Evolutionary conservation across 2,113 vertebrate genomes (phyloP), one percentile per base, ranked within the genome.

Genomic region (Candoia aspera): DNA sequence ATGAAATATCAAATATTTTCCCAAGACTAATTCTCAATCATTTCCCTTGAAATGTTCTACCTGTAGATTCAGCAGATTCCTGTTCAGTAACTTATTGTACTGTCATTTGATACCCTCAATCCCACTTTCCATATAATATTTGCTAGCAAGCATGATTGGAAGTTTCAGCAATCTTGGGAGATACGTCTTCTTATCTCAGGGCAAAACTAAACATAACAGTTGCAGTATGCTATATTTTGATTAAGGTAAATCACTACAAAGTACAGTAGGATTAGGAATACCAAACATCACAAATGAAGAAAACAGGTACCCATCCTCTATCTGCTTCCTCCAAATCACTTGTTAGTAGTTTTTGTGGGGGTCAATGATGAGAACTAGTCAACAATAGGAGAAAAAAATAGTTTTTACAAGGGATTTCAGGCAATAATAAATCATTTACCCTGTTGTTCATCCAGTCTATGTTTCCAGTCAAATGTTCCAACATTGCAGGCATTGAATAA

Each of bases 1-100:
- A 6, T 54, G 33, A 73, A 87, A 91, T 73, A 91, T 86, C 37
- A 86, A 73, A 46, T 42, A 37, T 29, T 42, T 87, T 8, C 62
- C 62, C 49, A 91, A 91, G 85, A 26, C 62, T 87, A 91, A 87
- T 87, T 57, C 87, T 29, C 60, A 87, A 58, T 87, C 2, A 2
- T 58, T 87, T 62, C 53, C 62, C n/a, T 55, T n/a, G 5, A 64
- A 86, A 86, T 37, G 46, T 55, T 86, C 10, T 54, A 4, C 19
- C 12, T 5, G 2, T 54, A 54, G 46, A 42, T 86, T 24, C 58
- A 91, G 10, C 9, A 37, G 19, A 53, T 33, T 53, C 24, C 13
- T 46, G 10, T 19, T 62, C 26, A 33, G 88, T n/a, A 29, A 53
- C 19, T 60, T 17, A 19, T 83, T 24, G 19, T 58, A 10, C 19